Conservation (phyloP, 2,113 vertebrate genomes). For the Oryzias woworae region DNA sequence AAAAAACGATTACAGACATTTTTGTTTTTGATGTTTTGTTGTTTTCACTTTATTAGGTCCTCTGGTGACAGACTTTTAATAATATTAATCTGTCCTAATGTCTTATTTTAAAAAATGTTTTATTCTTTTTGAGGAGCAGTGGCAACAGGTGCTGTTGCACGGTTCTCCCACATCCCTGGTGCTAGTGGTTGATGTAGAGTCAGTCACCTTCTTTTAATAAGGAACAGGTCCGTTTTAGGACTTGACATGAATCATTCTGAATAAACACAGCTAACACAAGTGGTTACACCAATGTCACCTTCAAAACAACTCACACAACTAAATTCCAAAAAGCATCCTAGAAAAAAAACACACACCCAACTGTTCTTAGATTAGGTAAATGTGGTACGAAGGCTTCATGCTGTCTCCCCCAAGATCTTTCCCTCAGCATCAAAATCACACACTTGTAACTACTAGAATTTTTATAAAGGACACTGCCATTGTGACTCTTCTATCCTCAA, state of each 20-base stretch:
- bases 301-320: not conserved
- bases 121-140: too few species aligned
- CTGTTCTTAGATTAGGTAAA: not conserved
- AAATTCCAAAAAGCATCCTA: constrained; percentile 11
- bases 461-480: constrained; percentile 64
- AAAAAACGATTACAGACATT: too few species aligned
- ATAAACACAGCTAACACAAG: not conserved
- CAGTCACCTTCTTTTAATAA: too few species aligned
- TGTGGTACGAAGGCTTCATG: constrained; percentile 10
- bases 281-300: not conserved
- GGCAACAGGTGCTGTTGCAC: too few species aligned
- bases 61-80: too few species aligned
- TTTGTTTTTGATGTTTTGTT: too few species aligned
- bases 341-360: constrained; percentile 7
- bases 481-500: constrained; percentile 38
- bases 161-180: too few species aligned
- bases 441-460: constrained; percentile 58
- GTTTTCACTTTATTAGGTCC: too few species aligned
- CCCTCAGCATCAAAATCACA: constrained; percentile 39
- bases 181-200: too few species aligned
- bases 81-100: too few species aligned
- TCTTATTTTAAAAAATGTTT: too few species aligned
- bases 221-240: too few species aligned
- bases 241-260: not conserved
- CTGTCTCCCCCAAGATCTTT: constrained; percentile 16